Base-by-base conservation (phyloP, 2,888 invertebrate species). In the Hesperia comma region DNA sequence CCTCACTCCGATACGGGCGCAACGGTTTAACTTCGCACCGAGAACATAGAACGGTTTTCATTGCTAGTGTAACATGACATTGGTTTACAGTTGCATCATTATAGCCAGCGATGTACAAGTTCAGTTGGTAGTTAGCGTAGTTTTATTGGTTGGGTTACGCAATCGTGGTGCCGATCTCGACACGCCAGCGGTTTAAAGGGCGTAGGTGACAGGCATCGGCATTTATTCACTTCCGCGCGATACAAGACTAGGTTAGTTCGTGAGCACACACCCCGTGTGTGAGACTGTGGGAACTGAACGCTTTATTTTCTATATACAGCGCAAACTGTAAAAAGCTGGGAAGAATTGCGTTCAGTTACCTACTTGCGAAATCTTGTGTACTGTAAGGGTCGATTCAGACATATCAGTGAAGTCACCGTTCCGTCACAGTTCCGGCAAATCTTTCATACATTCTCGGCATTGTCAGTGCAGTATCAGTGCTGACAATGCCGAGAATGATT, bases 171-270 rank as follows among this genome's bases (percentile, higher is more conserved):
- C 72, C 70, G 73, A 76, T 88, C 82, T 78, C 79, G 84, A 85
- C 85, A 83, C 80, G 79, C 77, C 76, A 72, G 80, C 77, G 73
- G 79, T 81, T 64, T 82, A 88, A 88, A 88, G 91, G 90, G 84
- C 89, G 85, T 84, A 89, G 91, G 91, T 90, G 91, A 90, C 88
- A 82, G 80, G 76, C 81, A 74, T 75, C 84, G 85, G 83, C 89
- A 85, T 89, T 87, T 88, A 86, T 87, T 80, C 83, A 89, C 89
- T 90, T 90, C 90, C 90, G 87, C 88, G 86, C 86, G 82, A 84
- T 82, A 81, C 78, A 79, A 84, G 82, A 86, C 84, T 86, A 81
- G 88, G 88, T 87, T 87, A 88, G 78, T 85, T 91, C 92, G 92
- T 92, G 91, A 88, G 81, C 81, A 82, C 86, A 83, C 90, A 90